Evolutionary conservation across 2,113 vertebrate species (phyloP).

Genomic region (Phaetusa simplex): DNA sequence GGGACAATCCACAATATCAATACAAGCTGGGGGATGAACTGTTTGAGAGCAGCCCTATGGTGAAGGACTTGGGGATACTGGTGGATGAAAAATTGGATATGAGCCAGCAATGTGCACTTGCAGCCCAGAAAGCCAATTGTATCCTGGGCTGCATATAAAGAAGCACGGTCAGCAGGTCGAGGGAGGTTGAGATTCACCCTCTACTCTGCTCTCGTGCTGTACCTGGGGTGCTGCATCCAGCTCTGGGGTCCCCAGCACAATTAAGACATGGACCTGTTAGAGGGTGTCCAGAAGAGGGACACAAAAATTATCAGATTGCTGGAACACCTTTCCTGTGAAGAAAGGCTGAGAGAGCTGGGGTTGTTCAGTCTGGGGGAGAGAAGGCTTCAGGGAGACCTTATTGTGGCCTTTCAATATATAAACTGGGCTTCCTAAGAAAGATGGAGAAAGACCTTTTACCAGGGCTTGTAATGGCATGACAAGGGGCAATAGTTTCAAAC

Average conservation of each 20-base stretch:
- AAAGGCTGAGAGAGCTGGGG: not conserved
- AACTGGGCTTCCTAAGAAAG: not conserved
- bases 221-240: not conserved
- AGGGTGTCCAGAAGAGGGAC: not conserved
- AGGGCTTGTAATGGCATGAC: not conserved
- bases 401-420: fast-evolving
- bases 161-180: not conserved
- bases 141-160: not conserved
- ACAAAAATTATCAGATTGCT: fast-evolving
- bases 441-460: not conserved
- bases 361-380: not conserved
- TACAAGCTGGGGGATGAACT: not conserved
- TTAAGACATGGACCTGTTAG: fast-evolving
- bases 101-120: not conserved
- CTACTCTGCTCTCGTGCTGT: not conserved
- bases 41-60: not conserved
- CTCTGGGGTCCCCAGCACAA: not conserved
- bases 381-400: not conserved
- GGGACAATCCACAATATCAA: not conserved
- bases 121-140: fast-evolving
- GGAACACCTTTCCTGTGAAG: not conserved
- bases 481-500: not conserved
- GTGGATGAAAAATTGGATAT: not conserved
- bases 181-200: not conserved
- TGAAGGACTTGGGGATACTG: not conserved